Evolutionary conservation across 2,113 vertebrate species (phyloP), one percentile per base, ranked within the genome.

Genomic region (Elephas maximus): DNA sequence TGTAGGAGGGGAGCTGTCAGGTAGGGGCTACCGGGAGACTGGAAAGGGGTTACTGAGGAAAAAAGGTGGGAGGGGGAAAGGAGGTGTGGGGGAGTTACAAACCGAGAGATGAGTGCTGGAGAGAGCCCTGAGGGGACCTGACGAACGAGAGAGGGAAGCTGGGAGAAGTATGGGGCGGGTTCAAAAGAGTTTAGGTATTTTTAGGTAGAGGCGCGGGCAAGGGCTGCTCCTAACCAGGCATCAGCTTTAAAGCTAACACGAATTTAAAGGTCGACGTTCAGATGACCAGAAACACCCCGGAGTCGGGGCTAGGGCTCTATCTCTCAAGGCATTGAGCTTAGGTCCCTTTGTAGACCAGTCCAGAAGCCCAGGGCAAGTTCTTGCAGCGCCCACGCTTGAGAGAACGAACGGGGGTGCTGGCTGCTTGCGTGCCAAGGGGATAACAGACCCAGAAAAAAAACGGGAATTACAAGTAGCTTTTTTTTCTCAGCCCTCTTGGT

Each of bases 361-460:
- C 24, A 57, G 41, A 96, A 91, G 79, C 26, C 26, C 37, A 33
- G 85, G 51, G 62, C 62, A 94, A 88, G 33, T 95, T 87, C 76
- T 90, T 77, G 71, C 37, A 62, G 65, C 24, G 12, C 76, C 78
- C 51, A 26, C 15, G 11, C 86, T 85, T 88, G 33, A 82, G 26
- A 80, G 45, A 48, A 90, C 57, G 48, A 73, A 87, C 45, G 90
- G 45, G 18, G 57, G 60, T 84, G n/a, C 48, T 44, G 26, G 21
- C 30, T 84, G 63, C 23, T 80, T 60, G 85, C 20, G 3, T 89
- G 73, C 67, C 79, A 71, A 30, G 26, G 24, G 41, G 51, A 37
- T 2, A 37, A 67, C 79, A 63, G 26, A 53, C 45, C 78, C 88
- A 45, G 33, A 80, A 37, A 33, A 80, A 80, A 76, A 92, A 57